phyloP scores from a whole-genome alignment of 2,888 invertebrate species.

The Drosophila kambysellisi region DNA sequence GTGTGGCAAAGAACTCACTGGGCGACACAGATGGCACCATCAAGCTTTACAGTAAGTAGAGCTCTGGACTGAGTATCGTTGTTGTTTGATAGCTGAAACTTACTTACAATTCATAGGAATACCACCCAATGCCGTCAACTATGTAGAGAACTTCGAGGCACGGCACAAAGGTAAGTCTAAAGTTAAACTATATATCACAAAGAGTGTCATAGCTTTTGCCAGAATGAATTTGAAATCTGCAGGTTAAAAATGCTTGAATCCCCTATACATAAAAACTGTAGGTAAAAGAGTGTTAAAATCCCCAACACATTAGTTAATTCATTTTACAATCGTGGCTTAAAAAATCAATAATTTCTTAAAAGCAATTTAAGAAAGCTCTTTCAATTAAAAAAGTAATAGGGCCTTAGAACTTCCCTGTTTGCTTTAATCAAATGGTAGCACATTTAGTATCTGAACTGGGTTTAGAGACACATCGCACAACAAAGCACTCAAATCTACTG shows the following conservation, averaged over 20 bases:
- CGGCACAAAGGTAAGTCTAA: constrained; percentile 83
- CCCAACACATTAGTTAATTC: neutral
- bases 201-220: neutral
- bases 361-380: neutral
- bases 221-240: too few species aligned
- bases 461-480: constrained; percentile 1
- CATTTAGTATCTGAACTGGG: neutral
- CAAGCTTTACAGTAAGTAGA: constrained; percentile 91
- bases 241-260: neutral
- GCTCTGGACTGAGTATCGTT: neutral
- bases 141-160: constrained; percentile 84
- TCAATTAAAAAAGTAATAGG: neutral
- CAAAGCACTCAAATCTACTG: neutral
- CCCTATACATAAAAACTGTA: neutral
- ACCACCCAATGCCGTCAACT: constrained; percentile 85
- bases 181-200: neutral
- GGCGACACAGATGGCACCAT: constrained; percentile 94
- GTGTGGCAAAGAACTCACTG: constrained; percentile 93
- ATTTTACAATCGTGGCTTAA: neutral
- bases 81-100: neutral
- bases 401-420: neutral
- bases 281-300: neutral
- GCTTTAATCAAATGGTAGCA: neutral
- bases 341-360: neutral
- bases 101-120: constrained; percentile 75